Evolutionary conservation across 1,140 invertebrate genomes (phyloP).

Genomic region (Drosophila murphyi): DNA sequence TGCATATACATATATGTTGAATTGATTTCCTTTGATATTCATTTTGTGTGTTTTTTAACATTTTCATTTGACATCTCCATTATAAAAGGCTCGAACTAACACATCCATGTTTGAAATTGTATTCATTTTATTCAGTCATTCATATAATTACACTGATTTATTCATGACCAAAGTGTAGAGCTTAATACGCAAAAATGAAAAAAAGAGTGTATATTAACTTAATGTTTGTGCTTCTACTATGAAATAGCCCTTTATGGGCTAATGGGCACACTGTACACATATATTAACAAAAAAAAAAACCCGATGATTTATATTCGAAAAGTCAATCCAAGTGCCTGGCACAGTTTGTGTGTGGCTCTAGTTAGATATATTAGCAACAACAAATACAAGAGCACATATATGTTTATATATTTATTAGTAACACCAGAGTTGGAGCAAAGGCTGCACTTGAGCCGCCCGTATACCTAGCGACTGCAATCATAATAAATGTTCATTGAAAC

Average conservation of each 20-base stretch:
- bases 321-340: conserved; percentile 14
- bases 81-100: conserved; percentile 7
- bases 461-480: conserved; percentile 62
- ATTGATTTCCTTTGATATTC: conserved; percentile 31
- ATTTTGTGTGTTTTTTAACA: conserved; percentile 29
- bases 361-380: conserved; percentile 65
- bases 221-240: too few relatives aligned
- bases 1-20: too few relatives aligned
- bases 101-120: neutral
- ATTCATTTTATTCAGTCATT: conserved; percentile 27
- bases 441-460: conserved; percentile 18
- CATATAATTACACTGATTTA: conserved; percentile 69
- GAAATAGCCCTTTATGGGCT: too few relatives aligned
- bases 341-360: conserved; percentile 25
- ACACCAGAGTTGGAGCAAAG: conserved; percentile 13
- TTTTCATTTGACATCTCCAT: conserved; percentile 47
- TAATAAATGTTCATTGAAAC: conserved; percentile 83
- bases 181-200: conserved; percentile 3
- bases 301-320: conserved; percentile 62
- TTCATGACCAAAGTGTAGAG: conserved; percentile 55
- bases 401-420: conserved; percentile 60
- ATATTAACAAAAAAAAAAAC: conserved; percentile 15
- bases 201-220: neutral
- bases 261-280: conserved; percentile 1
- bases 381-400: conserved; percentile 9